A percentile compares a stretch with the other conserved stretches of the same genome.
These are phyloP conservation scores for Drosophila formosana DNA, from an alignment of 2,888 invertebrate species.

Conservation along the genomic window DNA sequence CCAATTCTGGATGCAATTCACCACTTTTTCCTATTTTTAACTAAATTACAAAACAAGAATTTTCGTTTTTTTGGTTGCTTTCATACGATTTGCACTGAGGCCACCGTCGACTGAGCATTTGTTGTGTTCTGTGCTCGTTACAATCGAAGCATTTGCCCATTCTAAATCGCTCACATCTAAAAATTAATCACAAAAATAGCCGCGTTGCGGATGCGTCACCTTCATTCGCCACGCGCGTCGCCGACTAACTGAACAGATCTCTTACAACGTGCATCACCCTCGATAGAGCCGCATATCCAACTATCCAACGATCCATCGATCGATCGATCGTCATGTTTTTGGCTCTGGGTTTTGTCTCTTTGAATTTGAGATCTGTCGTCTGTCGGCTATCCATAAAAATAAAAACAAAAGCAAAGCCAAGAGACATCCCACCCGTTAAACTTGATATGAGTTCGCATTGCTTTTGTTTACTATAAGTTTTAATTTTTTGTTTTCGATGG, in stretches of 20 bases:
- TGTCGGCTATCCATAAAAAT: conserved; percentile 37
- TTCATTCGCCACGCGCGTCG: conserved; percentile 42
- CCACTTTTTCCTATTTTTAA: neutral
- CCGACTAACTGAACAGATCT: conserved; percentile 53
- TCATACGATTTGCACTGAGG: conserved; percentile 9
- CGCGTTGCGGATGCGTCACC: conserved; percentile 58
- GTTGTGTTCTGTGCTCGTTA: conserved; percentile 13
- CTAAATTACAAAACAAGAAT: conserved; percentile 1
- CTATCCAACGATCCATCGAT: conserved; percentile 50
- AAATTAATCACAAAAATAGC: conserved; percentile 62
- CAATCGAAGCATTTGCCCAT: conserved; percentile 18
- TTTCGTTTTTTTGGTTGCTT: neutral
- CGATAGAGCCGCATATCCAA: conserved; percentile 5
- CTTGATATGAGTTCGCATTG: conserved; percentile 42
- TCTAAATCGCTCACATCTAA: conserved; percentile 13
- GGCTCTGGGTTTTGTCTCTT: conserved; percentile 35
- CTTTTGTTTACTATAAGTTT: conserved; percentile 35
- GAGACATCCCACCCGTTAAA: conserved; percentile 25
- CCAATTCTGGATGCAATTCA: conserved; percentile 19
- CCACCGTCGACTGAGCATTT: conserved; percentile 20
- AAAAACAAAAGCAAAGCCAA: conserved; percentile 15
- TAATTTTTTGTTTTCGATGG: conserved; percentile 11
- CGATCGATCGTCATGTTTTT: conserved; percentile 26
- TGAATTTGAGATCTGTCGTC: neutral
- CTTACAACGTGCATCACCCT: conserved; percentile 40